phyloP scores from a whole-genome alignment of 2,797 vertebrate genomes.

The Enteromius radiatus region DNA sequence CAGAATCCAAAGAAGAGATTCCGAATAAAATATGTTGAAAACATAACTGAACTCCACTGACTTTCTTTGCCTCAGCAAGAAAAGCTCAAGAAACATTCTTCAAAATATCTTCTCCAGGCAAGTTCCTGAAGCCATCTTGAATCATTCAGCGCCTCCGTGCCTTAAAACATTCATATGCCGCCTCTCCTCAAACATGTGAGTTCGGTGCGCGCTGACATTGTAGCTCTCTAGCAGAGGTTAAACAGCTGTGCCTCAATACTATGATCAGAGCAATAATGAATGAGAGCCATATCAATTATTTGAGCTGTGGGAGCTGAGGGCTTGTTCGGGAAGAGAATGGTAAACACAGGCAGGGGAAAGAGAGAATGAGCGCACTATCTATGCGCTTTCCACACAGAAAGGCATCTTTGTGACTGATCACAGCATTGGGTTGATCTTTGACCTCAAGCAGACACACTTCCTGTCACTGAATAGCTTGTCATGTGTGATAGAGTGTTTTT shows the following conservation, averaged over 20 bases:
- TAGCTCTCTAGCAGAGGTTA: conserved; percentile 47
- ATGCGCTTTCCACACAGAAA: conserved; percentile 45
- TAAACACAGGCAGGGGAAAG: conserved; percentile 43
- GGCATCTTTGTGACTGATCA: conserved; percentile 58
- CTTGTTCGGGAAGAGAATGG: conserved; percentile 38
- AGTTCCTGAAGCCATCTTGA: conserved; percentile 3
- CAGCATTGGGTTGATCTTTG: conserved; percentile 60
- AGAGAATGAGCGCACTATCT: conserved; percentile 42
- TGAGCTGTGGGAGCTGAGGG: conserved; percentile 49
- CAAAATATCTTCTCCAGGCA: conserved; percentile 4
- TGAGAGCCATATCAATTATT: conserved; percentile 60
- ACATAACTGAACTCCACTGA: background rate
- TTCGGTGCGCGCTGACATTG: conserved; percentile 7
- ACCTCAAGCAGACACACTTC: conserved; percentile 59
- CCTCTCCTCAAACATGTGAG: conserved; percentile 26
- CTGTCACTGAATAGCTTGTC: conserved; percentile 54
- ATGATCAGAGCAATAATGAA: conserved; percentile 54
- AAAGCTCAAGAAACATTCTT: conserved; percentile 7
- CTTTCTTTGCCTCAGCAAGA: background rate
- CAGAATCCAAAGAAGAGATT: background rate
- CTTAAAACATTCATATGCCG: conserved; percentile 48
- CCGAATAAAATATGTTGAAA: background rate
- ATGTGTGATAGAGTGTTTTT: conserved; percentile 46
- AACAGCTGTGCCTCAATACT: conserved; percentile 51
- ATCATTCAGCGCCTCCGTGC: conserved; percentile 22